Evolutionary conservation across 23 tunicate genomes (phyloP).

Genomic region (Halocynthia aurantium): DNA sequence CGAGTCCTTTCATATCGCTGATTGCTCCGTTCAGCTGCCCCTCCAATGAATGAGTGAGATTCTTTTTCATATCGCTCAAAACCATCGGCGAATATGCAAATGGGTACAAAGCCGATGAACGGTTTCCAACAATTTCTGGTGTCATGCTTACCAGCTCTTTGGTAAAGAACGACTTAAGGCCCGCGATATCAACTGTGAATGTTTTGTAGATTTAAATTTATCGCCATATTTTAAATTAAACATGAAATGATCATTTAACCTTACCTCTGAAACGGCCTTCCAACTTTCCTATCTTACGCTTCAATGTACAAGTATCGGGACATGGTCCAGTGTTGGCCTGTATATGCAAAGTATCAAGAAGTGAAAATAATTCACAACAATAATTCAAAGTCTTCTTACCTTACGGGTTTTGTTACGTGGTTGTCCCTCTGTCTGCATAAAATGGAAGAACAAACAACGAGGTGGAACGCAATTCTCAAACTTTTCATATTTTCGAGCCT

Average conservation of each 20-base stretch:
- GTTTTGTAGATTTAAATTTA: neutral
- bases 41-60: no score
- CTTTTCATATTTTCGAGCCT: no score
- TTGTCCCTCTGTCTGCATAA: no score
- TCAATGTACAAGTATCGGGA: constrained; percentile 30
- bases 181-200: neutral
- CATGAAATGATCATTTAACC: neutral
- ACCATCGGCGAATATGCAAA: no score
- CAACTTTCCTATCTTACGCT: constrained; percentile 33
- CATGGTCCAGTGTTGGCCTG: constrained; percentile 1
- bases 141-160: neutral
- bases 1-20: constrained; percentile 2
- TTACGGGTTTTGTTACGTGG: no score
- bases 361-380: no score
- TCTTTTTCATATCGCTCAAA: no score
- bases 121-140: neutral
- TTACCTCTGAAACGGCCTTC: constrained; percentile 18
- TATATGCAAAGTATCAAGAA: neutral
- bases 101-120: no score
- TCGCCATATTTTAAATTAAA: no score
- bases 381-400: no score
- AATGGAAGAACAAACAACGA: no score
- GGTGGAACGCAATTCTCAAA: no score
- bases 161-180: neutral
- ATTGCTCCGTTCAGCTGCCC: neutral